Conservation (phyloP, 37 sponge, comb jelly and placozoan genomes). For the Ianthella basta region DNA sequence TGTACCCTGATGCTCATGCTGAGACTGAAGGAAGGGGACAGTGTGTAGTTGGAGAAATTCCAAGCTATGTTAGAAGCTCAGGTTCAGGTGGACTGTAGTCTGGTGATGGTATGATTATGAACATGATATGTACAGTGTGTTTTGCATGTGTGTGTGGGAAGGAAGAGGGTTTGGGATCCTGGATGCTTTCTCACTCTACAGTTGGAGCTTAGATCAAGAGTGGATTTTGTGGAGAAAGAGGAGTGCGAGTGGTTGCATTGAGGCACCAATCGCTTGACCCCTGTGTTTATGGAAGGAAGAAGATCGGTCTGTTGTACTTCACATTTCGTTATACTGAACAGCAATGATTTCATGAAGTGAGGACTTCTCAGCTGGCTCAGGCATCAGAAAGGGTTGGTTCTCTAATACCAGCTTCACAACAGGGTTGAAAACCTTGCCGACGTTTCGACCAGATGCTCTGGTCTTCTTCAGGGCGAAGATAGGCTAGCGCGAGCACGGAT, state of each 20-base stretch:
- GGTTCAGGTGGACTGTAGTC: slow-evolving; percentile 49
- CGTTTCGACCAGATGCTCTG: no score
- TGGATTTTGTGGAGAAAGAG: no score
- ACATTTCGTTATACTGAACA: no score
- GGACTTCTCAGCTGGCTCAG: no score
- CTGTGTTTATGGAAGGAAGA: slow-evolving; percentile 17
- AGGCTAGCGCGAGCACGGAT: no score
- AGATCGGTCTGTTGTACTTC: not conserved
- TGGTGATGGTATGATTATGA: slow-evolving; percentile 41
- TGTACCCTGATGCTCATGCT: slow-evolving; percentile 32
- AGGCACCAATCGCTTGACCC: slow-evolving; percentile 32
- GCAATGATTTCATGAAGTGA: no score
- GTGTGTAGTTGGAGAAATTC: slow-evolving; percentile 18
- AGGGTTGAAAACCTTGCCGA: no score
- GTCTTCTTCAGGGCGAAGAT: no score
- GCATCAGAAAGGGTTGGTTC: no score
- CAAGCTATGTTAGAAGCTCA: slow-evolving; percentile 22
- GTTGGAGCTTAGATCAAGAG: no score
- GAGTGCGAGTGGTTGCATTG: slow-evolving; percentile 52
- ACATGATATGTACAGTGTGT: not conserved
- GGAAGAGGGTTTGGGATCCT: not conserved
- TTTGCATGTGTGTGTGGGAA: not conserved
- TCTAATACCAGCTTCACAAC: no score
- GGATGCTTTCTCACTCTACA: no score
- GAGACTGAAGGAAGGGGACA: slow-evolving; percentile 23